Conservation (phyloP, 2,113 vertebrate species). For the Vulpes vulpes region DNA sequence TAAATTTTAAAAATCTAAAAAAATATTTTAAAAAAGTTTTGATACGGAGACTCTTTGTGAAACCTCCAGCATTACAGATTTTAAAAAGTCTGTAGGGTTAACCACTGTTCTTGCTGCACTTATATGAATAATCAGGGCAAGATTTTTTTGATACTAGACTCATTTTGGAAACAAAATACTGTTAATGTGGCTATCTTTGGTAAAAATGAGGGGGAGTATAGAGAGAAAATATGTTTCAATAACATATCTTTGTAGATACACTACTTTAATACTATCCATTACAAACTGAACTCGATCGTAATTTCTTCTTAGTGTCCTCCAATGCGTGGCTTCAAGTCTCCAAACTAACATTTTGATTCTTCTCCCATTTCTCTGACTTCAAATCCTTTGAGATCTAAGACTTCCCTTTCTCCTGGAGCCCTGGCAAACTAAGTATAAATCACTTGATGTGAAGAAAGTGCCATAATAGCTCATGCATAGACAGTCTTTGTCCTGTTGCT, state of each 20-base stretch:
- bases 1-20: too few relatives aligned
- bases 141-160: neutral
- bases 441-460: neutral
- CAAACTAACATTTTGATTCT: neutral
- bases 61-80: neutral
- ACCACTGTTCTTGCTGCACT: neutral
- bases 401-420: neutral
- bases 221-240: neutral
- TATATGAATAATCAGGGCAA: neutral
- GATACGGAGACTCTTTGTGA: too few relatives aligned
- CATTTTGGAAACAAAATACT: neutral
- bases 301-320: neutral
- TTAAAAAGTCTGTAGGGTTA: neutral
- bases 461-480: neutral
- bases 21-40: too few relatives aligned
- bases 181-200: neutral
- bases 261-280: neutral
- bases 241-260: neutral
- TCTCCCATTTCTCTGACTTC: neutral
- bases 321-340: neutral
- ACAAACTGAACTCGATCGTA: neutral
- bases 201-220: neutral
- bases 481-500: neutral
- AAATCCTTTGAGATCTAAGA: neutral
- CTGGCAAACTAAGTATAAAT: neutral